A percentile compares a stretch with the other conserved stretches of the same genome.
Evolutionary conservation across 2,797 vertebrate genomes (phyloP).

Genomic region (Melanotaenia trifasciata): DNA sequence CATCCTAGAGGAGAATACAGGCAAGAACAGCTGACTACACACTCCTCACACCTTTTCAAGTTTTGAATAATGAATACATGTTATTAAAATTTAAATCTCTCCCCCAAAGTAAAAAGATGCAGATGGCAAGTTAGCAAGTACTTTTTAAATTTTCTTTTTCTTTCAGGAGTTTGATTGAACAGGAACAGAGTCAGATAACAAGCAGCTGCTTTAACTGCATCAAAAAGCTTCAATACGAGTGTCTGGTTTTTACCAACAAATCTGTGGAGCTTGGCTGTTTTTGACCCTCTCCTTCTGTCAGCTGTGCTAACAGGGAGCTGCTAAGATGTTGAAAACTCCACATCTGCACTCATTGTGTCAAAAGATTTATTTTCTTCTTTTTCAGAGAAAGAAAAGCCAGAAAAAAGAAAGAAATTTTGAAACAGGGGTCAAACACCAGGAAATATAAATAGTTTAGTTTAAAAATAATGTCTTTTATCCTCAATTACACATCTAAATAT

Average conservation of each 20-base stretch:
- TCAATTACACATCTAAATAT: constrained; percentile 58
- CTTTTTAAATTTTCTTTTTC: constrained; percentile 46
- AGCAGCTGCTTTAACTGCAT: constrained; percentile 32
- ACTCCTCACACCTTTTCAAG: constrained; percentile 56
- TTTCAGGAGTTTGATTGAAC: constrained; percentile 37
- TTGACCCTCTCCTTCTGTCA: constrained; percentile 53
- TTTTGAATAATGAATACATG: constrained; percentile 69
- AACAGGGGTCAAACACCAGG: constrained; percentile 58
- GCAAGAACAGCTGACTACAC: constrained; percentile 66
- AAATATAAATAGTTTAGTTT: constrained; percentile 75
- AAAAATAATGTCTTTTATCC: constrained; percentile 76
- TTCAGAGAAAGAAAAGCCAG: constrained; percentile 27
- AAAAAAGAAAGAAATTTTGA: constrained; percentile 33
- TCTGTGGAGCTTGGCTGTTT: constrained; percentile 30
- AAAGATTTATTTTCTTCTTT: constrained; percentile 23
- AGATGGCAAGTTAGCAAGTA: constrained; percentile 54
- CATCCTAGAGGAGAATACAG: constrained; percentile 68
- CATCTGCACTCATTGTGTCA: constrained; percentile 72
- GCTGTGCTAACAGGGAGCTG: constrained; percentile 41
- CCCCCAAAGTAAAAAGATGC: constrained; percentile 52
- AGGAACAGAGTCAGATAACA: constrained; percentile 39
- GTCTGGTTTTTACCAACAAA: constrained; percentile 28
- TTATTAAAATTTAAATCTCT: constrained; percentile 69
- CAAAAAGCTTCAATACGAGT: constrained; percentile 19
- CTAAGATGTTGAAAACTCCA: constrained; percentile 61